Evolutionary conservation across 2,888 invertebrate species (phyloP), one percentile per base, ranked within the genome.

Genomic region (Linhomoeus sp.): DNA sequence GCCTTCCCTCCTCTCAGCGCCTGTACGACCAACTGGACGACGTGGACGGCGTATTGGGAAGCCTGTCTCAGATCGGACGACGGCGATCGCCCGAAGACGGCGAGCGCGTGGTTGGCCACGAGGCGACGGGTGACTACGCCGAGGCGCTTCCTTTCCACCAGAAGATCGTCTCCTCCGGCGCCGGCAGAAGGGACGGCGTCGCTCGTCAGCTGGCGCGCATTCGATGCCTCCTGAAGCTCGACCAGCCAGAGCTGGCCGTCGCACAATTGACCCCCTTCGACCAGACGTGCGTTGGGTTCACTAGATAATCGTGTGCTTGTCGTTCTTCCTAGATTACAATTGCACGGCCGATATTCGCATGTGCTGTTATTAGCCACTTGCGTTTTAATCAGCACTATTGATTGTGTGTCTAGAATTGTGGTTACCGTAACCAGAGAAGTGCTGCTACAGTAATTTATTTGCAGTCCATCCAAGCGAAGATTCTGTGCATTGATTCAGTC

Each of bases 21-120:
- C 78, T 90, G 56, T 88, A 88, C 64, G 80, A 82, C 0, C 74
- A 81, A 50, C 66, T 92, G 51, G 81, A 85, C 64, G 88, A 92
- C 64, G 77, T 85, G 0, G 90, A 92, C 66, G 82, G 84, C 14
- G 81, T 90, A 0, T 77, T 80, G 52, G 88, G 81, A 65, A 70
- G 75, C 45, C 64, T 67, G n/a, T 79, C 80, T 17, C 22, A 40
- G 38, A 41, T 49, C 40, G 35, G 47, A 35, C n/a, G 23, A 26
- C 17, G 38, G 35, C 29, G 75, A 0, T 78, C 80, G 56, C 80
- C 85, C 1, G 79, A 80, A 0, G 66, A 85, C 2, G 77, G 79
- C 48, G 84, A 90, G 62, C 73, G 81, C 59, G 80, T 90, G 49
- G 68, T 86, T 22, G 78, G 81, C 14, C 48, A 43, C n/a, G 55